Evolutionary conservation across 1,140 invertebrate genomes (phyloP).

Genomic region (Bombus sibiricus): DNA sequence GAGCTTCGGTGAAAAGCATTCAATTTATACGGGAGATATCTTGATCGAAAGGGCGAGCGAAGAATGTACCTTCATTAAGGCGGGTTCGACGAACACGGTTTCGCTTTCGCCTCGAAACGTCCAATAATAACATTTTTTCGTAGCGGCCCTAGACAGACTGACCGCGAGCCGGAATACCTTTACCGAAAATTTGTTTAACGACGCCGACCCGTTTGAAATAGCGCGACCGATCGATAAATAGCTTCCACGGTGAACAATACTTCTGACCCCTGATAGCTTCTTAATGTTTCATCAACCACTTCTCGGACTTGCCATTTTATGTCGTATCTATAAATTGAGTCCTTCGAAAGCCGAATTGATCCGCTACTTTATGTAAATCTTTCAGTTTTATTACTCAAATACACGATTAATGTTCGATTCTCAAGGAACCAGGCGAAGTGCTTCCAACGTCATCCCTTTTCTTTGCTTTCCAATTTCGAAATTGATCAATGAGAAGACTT

Average conservation of each 20-base stretch:
- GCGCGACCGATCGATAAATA: constrained; percentile 9
- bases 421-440: too few relatives aligned
- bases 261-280: background rate
- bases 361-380: background rate
- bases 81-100: constrained; percentile 66
- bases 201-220: constrained; percentile 34
- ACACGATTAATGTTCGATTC: too few relatives aligned
- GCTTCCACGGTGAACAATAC: constrained; percentile 1
- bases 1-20: constrained; percentile 70
- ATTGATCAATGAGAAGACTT: too few relatives aligned
- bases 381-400: too few relatives aligned
- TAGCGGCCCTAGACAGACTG: constrained; percentile 35
- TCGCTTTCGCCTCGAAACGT: constrained; percentile 65
- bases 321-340: background rate
- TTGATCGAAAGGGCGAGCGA: constrained; percentile 65
- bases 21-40: constrained; percentile 70
- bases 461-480: too few relatives aligned
- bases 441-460: too few relatives aligned
- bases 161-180: constrained; percentile 17
- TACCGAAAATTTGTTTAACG: constrained; percentile 62
- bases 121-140: constrained; percentile 70
- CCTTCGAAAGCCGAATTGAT: background rate
- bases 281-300: constrained; percentile 4
- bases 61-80: constrained; percentile 72
- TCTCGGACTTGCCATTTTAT: background rate